These are phyloP conservation scores for Spinus pinus DNA, from an alignment of 2,797 vertebrate species.

Conservation along the genomic window DNA sequence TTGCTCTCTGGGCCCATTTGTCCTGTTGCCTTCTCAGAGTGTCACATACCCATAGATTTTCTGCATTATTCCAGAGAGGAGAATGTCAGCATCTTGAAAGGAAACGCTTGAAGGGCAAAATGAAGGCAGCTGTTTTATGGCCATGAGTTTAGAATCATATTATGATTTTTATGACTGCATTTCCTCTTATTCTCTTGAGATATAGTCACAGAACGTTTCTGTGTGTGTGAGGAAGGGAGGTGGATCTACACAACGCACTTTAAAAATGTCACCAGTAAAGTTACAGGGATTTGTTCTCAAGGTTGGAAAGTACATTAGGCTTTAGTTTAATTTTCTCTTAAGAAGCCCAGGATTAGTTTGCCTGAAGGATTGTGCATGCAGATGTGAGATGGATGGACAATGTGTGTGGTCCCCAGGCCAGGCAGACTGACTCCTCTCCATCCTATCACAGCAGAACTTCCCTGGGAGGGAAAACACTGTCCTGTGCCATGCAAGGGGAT, in stretches of 20 bases:
- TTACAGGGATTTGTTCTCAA: constrained; percentile 18
- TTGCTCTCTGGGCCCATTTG: background rate
- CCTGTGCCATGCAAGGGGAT: background rate
- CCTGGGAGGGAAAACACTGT: background rate
- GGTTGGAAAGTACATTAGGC: constrained; percentile 27
- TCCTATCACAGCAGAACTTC: background rate
- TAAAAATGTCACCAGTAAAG: background rate
- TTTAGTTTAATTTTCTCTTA: background rate
- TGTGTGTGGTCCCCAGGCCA: background rate
- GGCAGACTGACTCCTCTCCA: background rate
- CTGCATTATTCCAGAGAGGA: background rate
- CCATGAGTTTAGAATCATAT: background rate
- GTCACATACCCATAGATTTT: background rate
- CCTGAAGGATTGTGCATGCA: background rate
- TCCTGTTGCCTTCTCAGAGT: background rate
- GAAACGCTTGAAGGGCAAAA: background rate
- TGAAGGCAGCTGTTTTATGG: background rate
- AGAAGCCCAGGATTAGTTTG: background rate
- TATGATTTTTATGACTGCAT: background rate
- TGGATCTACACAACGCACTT: background rate
- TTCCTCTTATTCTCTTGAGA: background rate
- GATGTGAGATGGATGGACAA: background rate
- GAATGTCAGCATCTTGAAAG: background rate
- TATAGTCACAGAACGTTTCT: background rate
- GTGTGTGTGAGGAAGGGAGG: background rate